Base-by-base conservation (phyloP, 1,140 invertebrate genomes). In the Brachionus rubens region DNA sequence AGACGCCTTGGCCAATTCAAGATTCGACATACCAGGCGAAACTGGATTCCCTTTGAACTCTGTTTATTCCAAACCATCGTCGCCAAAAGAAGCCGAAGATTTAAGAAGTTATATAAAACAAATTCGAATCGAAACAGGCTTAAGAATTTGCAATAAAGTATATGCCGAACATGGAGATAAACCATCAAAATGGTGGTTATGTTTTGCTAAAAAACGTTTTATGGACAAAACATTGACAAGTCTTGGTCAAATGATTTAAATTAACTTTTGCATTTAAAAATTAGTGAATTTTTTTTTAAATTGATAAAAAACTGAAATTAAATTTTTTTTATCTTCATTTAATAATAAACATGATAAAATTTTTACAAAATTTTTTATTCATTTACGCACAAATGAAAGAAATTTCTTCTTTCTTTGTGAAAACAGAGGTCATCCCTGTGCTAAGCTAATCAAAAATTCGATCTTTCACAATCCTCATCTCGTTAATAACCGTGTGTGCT, bases 111-210 rank as follows among this genome's bases (percentile, higher is more conserved):
- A 98, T 86, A 86, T 99, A 16, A 90, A 91, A 78, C 97, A 99
- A 86, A 82, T 99, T 28, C 86, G 97, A 77, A 94, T 98, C 84
- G 97, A 99, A 86, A 92, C 92, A 46, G 94, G 96, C 12, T 83
- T 88, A 33, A 88, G 97, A 77, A 88, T 99, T 14, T 89, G 91
- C 83, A 94, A 98, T 75, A 92, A 91, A 86, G 94, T 96, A 0
- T 96, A 94, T 84, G 89, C 89, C 48, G 88, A 89, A 21, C 90
- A 92, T 77, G 92, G 93, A 85, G 93, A 93, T 1, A 95, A 94
- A 81, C 94, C 96, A 12, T 95, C 92, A 81, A 98, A 88, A 86
- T 99, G 96, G 96, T 99, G 97, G 97, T 86, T 98, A 30, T 99
- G 96, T 82, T 99, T 99, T 87, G 91, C 94, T 14, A 96, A 96